These are phyloP conservation scores for Carollia perspicillata DNA, from an alignment of 2,113 vertebrate species.

Conservation along the genomic window DNA sequence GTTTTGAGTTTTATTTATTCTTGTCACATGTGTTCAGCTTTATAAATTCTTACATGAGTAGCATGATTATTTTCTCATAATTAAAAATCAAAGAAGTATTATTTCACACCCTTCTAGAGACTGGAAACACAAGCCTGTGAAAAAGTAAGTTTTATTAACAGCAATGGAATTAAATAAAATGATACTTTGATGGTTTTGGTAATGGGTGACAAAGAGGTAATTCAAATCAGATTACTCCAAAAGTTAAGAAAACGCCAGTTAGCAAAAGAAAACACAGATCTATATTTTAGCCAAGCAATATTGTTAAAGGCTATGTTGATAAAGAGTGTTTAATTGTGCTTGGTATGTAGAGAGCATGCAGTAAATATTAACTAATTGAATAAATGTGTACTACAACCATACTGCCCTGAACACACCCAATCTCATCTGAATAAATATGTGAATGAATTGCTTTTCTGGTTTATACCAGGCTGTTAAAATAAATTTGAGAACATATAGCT, in stretches of 20 bases:
- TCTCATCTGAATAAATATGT: background rate
- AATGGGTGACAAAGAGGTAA: background rate
- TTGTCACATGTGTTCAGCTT: background rate
- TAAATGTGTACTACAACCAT: background rate
- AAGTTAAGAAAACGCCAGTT: background rate
- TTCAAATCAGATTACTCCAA: background rate
- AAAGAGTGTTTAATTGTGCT: background rate
- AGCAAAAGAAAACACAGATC: background rate
- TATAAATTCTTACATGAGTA: background rate
- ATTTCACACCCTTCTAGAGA: background rate
- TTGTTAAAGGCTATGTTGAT: background rate
- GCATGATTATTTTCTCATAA: background rate
- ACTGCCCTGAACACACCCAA: no score
- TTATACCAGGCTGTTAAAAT: background rate
- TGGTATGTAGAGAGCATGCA: background rate
- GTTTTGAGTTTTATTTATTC: slow-evolving; percentile 28
- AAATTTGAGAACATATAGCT: background rate
- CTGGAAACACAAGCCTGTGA: background rate
- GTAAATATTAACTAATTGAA: background rate
- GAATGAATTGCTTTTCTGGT: background rate
- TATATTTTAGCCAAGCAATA: background rate
- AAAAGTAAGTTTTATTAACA: background rate
- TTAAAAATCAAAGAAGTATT: background rate
- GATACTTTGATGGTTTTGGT: background rate
- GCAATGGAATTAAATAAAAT: background rate